Conservation (phyloP, 2,888 invertebrate species). For the Rhabditoides inermis region DNA sequence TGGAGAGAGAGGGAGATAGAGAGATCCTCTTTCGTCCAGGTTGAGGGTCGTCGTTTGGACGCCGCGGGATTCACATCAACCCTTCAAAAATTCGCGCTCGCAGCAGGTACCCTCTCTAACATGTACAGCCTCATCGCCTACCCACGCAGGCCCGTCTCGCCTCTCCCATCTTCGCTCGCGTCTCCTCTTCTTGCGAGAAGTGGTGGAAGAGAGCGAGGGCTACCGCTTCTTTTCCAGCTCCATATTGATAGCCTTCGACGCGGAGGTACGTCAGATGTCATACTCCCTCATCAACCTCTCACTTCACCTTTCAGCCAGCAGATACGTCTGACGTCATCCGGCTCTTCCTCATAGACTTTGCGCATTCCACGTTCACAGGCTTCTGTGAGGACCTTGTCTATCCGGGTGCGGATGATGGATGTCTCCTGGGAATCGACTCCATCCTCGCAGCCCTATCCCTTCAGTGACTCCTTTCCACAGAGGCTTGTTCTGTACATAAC, state of each 20-base stretch:
- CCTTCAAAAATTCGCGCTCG: too few relatives aligned
- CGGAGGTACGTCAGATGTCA: constrained; percentile 13
- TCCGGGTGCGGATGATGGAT: constrained; percentile 42
- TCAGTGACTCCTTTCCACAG: too few relatives aligned
- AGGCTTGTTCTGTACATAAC: too few relatives aligned
- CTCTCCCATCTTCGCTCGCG: too few relatives aligned
- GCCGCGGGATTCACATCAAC: too few relatives aligned
- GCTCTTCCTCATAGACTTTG: constrained; percentile 90
- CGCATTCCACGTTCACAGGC: constrained; percentile 60
- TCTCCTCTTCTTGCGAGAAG: not conserved
- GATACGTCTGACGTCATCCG: constrained; percentile 56
- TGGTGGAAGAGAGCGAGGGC: constrained; percentile 18
- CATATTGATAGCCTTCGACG: constrained; percentile 46
- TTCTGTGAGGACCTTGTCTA: constrained; percentile 38
- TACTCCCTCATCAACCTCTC: not conserved
- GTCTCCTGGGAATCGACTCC: constrained; percentile 40
- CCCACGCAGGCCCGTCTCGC: too few relatives aligned
- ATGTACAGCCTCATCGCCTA: too few relatives aligned
- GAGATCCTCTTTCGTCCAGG: too few relatives aligned
- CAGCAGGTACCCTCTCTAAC: too few relatives aligned
- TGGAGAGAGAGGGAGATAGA: too few relatives aligned
- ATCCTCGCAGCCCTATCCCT: constrained; percentile 17
- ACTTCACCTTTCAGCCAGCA: not conserved
- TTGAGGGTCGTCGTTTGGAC: too few relatives aligned
- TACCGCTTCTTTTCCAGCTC: constrained; percentile 43